phyloP scores from a whole-genome alignment of 1,140 invertebrate genomes.

The Phthorimaea operculella region DNA sequence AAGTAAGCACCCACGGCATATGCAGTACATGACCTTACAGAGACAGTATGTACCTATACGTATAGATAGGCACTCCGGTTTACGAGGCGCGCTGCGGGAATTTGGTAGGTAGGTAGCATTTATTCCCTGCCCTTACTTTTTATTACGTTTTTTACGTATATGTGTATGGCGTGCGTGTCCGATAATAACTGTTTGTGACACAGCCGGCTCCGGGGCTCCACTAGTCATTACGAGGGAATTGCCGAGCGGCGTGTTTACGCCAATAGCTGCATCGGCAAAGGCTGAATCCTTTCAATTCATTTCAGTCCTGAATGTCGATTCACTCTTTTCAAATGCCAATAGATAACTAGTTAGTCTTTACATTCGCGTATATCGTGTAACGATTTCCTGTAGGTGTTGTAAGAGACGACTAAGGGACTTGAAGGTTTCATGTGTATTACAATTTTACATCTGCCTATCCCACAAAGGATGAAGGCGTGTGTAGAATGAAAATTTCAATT shows the following conservation, averaged over 20 bases:
- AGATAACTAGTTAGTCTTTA: not conserved
- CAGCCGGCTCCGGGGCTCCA: not conserved
- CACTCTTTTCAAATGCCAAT: not conserved
- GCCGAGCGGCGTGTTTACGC: not conserved
- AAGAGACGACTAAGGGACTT: too few species aligned
- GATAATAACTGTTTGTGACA: not conserved
- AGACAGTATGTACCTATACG: too few species aligned
- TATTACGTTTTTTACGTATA: slow-evolving; percentile 1
- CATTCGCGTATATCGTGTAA: too few species aligned
- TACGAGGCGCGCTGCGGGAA: slow-evolving; percentile 1
- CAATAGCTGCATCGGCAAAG: not conserved
- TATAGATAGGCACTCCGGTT: not conserved
- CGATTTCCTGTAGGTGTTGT: too few species aligned
- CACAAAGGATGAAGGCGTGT: too few species aligned
- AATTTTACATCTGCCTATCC: too few species aligned
- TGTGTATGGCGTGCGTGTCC: not conserved
- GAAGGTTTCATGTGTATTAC: too few species aligned
- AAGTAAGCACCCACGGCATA: not conserved
- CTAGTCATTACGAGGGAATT: not conserved
- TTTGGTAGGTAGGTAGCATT: not conserved
- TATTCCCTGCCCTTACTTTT: slow-evolving; percentile 4
- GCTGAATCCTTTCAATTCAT: not conserved
- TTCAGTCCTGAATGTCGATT: not conserved
- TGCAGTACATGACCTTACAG: not conserved
- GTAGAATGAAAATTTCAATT: too few species aligned